Evolutionary conservation across 2,113 vertebrate genomes (phyloP).

Genomic region (Vombatus ursinus): DNA sequence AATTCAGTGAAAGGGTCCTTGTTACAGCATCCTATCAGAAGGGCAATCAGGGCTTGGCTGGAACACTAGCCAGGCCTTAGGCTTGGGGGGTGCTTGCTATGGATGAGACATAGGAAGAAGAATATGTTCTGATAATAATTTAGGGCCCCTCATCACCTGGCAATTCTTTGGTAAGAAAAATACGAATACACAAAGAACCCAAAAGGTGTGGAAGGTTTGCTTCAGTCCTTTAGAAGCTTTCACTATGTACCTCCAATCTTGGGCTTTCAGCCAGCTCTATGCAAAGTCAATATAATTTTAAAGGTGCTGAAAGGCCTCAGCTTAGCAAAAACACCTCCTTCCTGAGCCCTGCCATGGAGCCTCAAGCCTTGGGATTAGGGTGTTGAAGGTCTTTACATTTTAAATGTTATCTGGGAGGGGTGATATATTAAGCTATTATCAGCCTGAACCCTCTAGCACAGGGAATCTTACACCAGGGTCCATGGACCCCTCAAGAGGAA

Average conservation of each 20-base stretch:
- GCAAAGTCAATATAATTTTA: not conserved
- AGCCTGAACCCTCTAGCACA: not conserved
- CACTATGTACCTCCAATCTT: not conserved
- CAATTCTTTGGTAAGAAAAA: not conserved
- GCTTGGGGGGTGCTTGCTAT: not conserved
- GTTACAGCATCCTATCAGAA: not conserved
- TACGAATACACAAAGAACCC: not conserved
- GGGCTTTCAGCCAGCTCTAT: not conserved
- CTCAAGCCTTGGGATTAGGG: slow-evolving; percentile 15
- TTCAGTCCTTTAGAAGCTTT: not conserved
- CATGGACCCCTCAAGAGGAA: not conserved
- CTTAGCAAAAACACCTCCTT: not conserved
- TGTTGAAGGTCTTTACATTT: slow-evolving; percentile 29
- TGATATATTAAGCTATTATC: not conserved
- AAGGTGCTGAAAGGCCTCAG: slow-evolving; percentile 7
- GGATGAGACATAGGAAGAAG: not conserved
- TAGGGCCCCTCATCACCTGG: not conserved
- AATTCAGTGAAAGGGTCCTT: not conserved
- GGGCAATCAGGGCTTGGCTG: not conserved
- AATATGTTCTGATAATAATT: not conserved
- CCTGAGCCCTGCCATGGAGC: not conserved
- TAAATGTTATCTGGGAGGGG: slow-evolving; percentile 16
- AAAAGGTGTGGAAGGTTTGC: not conserved
- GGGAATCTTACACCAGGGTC: not conserved
- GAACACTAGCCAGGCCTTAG: not conserved